Percentiles rank a stretch among this genome's conserved stretches.
phyloP scores from a whole-genome alignment of 2,113 vertebrate species.

The Rhadina sibilatrix region DNA sequence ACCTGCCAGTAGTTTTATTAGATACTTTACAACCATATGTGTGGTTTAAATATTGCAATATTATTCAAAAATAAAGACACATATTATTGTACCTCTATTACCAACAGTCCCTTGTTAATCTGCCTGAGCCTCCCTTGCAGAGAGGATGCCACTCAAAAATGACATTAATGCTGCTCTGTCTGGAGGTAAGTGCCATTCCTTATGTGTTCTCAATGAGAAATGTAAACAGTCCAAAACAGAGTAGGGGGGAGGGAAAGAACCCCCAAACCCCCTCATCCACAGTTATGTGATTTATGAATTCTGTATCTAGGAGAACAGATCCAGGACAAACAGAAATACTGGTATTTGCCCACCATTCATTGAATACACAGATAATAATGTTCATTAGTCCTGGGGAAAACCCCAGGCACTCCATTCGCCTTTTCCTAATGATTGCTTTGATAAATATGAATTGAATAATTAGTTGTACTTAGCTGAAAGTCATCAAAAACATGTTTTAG shows the following conservation, averaged over 20 bases:
- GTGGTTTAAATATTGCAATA: not conserved
- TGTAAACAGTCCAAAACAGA: not conserved
- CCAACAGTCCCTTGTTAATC: not conserved
- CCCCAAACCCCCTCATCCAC: not conserved
- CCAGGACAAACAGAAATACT: not conserved
- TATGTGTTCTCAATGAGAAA: not conserved
- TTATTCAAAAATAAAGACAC: not conserved
- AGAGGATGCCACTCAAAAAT: not conserved
- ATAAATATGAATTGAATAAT: not conserved
- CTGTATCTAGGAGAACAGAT: not conserved
- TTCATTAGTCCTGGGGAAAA: not conserved
- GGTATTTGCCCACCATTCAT: not conserved
- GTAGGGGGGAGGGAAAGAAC: accelerated
- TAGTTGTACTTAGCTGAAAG: not conserved
- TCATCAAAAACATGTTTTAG: not conserved
- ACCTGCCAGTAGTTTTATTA: not conserved
- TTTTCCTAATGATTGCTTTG: not conserved
- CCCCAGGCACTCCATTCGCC: not conserved
- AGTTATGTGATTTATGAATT: not conserved
- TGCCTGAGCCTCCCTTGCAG: not conserved
- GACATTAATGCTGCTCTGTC: not conserved
- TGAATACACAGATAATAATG: not conserved
- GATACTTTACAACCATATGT: not conserved
- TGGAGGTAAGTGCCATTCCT: not conserved
- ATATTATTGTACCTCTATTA: not conserved